phyloP scores from a whole-genome alignment of 2,888 invertebrate genomes.

The Patella ulyssiponensis region DNA sequence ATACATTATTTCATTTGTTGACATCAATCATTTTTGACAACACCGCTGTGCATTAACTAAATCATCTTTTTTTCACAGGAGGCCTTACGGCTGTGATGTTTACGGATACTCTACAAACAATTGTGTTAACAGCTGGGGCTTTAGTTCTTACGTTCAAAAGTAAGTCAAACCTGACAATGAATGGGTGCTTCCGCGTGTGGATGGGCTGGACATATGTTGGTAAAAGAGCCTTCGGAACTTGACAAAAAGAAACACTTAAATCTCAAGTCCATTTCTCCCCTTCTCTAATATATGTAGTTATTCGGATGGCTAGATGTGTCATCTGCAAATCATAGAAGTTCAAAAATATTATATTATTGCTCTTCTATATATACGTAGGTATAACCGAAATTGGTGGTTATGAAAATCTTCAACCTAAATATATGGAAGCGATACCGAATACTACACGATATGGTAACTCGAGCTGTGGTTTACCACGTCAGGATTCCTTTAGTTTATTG shows the following conservation, averaged over 20 bases:
- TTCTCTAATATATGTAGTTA: too few relatives aligned
- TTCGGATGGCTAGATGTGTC: too few relatives aligned
- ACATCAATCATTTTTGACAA: too few relatives aligned
- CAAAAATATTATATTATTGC: not conserved
- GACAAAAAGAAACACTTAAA: too few relatives aligned
- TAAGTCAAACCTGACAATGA: not conserved
- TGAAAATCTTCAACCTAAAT: constrained; percentile 28
- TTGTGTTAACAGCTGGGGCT: constrained; percentile 30
- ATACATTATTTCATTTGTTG: too few relatives aligned
- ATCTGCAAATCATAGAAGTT: too few relatives aligned
- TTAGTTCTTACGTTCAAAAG: constrained; percentile 29
- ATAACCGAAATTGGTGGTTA: constrained; percentile 36
- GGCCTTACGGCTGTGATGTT: constrained; percentile 40
- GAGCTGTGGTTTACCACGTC: constrained; percentile 36
- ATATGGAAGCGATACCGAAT: constrained; percentile 35
- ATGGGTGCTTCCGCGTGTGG: too few relatives aligned
- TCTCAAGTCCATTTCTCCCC: too few relatives aligned
- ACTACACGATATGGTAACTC: constrained; percentile 29
- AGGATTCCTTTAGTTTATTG: constrained; percentile 34
- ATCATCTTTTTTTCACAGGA: constrained; percentile 20
- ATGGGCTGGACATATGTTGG: too few relatives aligned
- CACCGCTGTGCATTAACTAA: not conserved
- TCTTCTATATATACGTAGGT: constrained; percentile 17
- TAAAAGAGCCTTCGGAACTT: too few relatives aligned
- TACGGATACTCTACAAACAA: constrained; percentile 39